phyloP scores from a whole-genome alignment of 2,888 invertebrate genomes.

The Plemyria rubiginata region DNA sequence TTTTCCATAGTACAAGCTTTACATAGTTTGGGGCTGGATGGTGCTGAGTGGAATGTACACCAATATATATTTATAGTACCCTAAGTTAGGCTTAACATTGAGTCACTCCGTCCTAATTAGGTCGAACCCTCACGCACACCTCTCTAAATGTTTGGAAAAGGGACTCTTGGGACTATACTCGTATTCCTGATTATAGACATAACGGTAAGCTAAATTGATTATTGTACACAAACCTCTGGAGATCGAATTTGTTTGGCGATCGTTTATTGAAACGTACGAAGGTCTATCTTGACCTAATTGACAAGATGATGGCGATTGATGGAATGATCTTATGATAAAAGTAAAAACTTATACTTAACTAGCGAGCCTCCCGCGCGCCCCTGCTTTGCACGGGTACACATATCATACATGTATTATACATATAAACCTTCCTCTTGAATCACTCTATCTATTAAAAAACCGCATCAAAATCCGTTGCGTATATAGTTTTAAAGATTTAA shows the following conservation, averaged over 20 bases:
- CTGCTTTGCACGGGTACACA: no score
- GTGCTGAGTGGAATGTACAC: no score
- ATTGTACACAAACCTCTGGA: conserved; percentile 30
- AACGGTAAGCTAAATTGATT: conserved; percentile 33
- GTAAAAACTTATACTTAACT: no score
- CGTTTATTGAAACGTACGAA: conserved; percentile 32
- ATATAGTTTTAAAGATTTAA: no score
- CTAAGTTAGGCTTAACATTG: conserved; percentile 39
- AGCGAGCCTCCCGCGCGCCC: no score
- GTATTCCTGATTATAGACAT: conserved; percentile 33
- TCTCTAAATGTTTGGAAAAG: conserved; percentile 63
- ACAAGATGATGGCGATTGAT: conserved; percentile 29
- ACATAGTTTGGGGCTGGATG: no score
- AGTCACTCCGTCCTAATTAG: conserved; percentile 65
- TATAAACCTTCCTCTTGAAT: no score
- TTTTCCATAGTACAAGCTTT: no score
- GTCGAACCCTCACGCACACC: conserved; percentile 64
- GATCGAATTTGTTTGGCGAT: conserved; percentile 32
- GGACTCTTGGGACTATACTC: conserved; percentile 45
- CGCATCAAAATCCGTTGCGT: no score
- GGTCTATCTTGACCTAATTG: conserved; percentile 27
- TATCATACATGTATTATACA: no score
- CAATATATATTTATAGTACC: no score
- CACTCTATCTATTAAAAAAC: no score
- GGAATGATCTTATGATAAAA: conserved; percentile 27